Percentiles rank a stretch among this genome's conserved stretches.
Evolutionary conservation across 2,888 invertebrate genomes (phyloP).

Genomic region (Aleiodes alternator): DNA sequence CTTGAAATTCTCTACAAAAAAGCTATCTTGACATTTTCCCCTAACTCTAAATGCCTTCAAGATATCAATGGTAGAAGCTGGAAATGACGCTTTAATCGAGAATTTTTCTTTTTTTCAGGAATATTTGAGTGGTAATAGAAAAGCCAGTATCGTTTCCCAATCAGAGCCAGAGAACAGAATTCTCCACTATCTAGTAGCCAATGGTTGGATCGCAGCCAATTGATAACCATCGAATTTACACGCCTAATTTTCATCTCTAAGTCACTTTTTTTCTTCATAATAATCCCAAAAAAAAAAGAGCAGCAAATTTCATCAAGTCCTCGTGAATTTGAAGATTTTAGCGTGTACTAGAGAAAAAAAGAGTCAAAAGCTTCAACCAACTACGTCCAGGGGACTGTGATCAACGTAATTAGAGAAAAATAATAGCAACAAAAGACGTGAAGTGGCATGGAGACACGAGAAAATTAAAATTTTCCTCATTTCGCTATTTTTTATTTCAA

Average conservation of each 20-base stretch:
- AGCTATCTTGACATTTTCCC: too few species aligned
- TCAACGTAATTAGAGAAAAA: slow-evolving; percentile 7
- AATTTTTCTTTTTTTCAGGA: slow-evolving; percentile 63
- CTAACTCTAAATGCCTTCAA: too few species aligned
- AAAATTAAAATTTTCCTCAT: not conserved
- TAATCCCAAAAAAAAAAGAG: not conserved
- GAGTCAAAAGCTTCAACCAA: slow-evolving; percentile 18
- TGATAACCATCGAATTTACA: slow-evolving; percentile 53
- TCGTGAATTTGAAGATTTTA: slow-evolving; percentile 5
- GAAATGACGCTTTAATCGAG: too few species aligned
- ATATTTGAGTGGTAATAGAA: slow-evolving; percentile 72
- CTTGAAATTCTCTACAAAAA: too few species aligned
- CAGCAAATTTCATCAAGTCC: not conserved
- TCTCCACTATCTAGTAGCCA: slow-evolving; percentile 78
- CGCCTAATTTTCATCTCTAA: slow-evolving; percentile 61
- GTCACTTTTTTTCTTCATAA: slow-evolving; percentile 52
- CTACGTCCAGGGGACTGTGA: slow-evolving; percentile 28
- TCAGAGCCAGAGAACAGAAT: slow-evolving; percentile 78
- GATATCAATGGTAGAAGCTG: too few species aligned
- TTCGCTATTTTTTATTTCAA: not conserved
- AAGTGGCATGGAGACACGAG: not conserved
- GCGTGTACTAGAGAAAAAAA: not conserved
- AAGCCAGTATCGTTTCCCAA: slow-evolving; percentile 74
- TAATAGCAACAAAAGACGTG: slow-evolving; percentile 2
- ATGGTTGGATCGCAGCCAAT: slow-evolving; percentile 78